A percentile compares a stretch with the other conserved stretches of the same genome.
Evolutionary conservation across 2,113 vertebrate species (phyloP).

Genomic region (Notarius quadriscutis): DNA sequence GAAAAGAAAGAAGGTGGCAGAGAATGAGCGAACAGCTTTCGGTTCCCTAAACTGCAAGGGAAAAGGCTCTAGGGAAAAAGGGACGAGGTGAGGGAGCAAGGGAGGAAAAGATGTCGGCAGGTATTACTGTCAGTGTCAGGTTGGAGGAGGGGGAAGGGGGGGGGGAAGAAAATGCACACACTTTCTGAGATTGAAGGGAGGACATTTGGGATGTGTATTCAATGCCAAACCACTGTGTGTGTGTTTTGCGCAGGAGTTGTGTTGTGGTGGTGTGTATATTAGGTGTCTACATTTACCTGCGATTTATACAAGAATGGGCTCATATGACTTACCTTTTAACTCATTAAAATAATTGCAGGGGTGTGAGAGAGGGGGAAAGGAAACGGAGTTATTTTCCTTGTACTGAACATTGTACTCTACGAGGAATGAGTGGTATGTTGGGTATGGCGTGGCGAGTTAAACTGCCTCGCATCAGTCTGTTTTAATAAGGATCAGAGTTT

Average conservation of each 20-base stretch:
- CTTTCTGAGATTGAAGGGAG: slow-evolving; percentile 50
- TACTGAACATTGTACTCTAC: not conserved
- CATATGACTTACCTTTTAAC: not conserved
- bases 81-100: slow-evolving; percentile 47
- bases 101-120: slow-evolving; percentile 68
- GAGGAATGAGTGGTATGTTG: slow-evolving; percentile 26
- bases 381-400: not conserved
- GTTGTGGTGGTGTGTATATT: not conserved
- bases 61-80: slow-evolving; percentile 59
- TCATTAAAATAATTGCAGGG: not conserved
- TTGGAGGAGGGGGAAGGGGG: slow-evolving; percentile 26
- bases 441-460: not conserved
- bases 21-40: slow-evolving; percentile 74
- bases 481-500: slow-evolving; percentile 22
- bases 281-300: slow-evolving; percentile 4
- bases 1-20: slow-evolving; percentile 60
- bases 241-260: slow-evolving; percentile 17
- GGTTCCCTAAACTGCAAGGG: slow-evolving; percentile 66
- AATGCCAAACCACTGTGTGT: slow-evolving; percentile 17
- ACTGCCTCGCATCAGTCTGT: not conserved
- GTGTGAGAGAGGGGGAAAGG: not conserved
- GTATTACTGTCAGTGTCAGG: slow-evolving; percentile 75
- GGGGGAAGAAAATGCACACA: not conserved
- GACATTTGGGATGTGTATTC: slow-evolving; percentile 53
- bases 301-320: slow-evolving; percentile 12